phyloP scores from a whole-genome alignment of 2,113 vertebrate species.

The Spheniscus mendiculus region DNA sequence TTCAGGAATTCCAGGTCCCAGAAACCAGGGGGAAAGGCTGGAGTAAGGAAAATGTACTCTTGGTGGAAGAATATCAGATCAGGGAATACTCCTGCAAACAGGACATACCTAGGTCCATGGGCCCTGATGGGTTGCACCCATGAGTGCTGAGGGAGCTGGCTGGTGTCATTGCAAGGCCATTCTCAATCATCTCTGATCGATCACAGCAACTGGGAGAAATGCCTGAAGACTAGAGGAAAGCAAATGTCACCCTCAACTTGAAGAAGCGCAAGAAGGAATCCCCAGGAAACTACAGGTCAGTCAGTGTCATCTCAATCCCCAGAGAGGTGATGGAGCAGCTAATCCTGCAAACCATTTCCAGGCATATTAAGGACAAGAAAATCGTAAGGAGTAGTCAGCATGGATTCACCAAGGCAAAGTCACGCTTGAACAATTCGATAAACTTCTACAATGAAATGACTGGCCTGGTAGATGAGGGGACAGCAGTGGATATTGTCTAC shows the following conservation, averaged over 20 bases:
- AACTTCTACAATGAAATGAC: not conserved
- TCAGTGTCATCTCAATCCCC: not conserved
- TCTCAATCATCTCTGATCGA: not conserved
- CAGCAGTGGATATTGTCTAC: not conserved
- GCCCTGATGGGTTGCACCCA: not conserved
- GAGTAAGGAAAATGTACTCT: not conserved
- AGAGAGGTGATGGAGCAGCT: not conserved
- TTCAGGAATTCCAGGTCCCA: not conserved
- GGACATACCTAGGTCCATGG: not conserved
- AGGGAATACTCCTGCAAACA: not conserved
- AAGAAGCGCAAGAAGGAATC: not conserved
- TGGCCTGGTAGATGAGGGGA: not conserved
- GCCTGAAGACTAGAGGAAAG: not conserved
- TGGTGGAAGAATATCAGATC: not conserved
- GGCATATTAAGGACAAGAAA: not conserved
- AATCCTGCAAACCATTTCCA: not conserved
- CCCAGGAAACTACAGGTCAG: not conserved
- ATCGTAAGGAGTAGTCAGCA: not conserved
- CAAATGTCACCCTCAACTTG: not conserved
- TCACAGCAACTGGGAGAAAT: not conserved
- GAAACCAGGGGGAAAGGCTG: not conserved
- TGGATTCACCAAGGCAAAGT: not conserved
- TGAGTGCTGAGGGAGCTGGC: not conserved
- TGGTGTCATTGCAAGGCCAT: not conserved
- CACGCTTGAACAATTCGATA: not conserved